Percentiles rank a stretch among this genome's conserved stretches.
phyloP scores from a whole-genome alignment of 2,888 invertebrate species.

The Netelia fuscicornis region DNA sequence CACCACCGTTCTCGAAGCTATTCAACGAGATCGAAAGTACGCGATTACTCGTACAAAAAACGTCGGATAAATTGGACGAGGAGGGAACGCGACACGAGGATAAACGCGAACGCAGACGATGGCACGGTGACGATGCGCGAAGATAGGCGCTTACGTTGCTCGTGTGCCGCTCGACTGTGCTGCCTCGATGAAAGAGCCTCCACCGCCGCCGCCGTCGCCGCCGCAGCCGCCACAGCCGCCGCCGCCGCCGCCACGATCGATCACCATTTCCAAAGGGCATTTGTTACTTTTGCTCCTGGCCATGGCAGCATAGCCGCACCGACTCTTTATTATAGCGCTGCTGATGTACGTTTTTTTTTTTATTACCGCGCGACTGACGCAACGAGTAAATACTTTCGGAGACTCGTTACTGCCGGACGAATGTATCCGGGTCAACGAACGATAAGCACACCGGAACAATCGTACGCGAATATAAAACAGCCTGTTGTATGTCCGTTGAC shows the following conservation, averaged over 20 bases:
- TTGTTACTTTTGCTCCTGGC: constrained; percentile 57
- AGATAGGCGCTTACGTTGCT: background rate
- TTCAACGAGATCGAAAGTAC: too few species aligned
- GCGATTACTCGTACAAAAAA: too few species aligned
- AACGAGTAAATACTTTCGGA: background rate
- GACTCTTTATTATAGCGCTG: too few species aligned
- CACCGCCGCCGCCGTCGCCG: background rate
- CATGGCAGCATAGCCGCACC: constrained; percentile 42
- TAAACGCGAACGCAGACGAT: background rate
- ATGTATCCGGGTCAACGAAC: too few species aligned
- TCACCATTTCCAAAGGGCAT: constrained; percentile 60
- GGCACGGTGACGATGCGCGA: background rate
- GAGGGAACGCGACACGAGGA: background rate
- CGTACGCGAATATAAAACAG: too few species aligned
- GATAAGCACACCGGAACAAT: too few species aligned
- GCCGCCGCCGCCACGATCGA: constrained; percentile 46
- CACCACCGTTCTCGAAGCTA: too few species aligned
- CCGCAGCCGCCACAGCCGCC: background rate
- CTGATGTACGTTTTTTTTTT: too few species aligned
- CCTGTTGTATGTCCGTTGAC: too few species aligned
- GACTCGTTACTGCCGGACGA: background rate
- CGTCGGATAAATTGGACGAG: background rate
- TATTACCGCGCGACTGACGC: background rate
- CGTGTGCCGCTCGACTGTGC: constrained; percentile 1
- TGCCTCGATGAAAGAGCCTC: background rate